A percentile compares a stretch with the other conserved stretches of the same genome.
phyloP scores from a whole-genome alignment of 2,888 invertebrate genomes.

The Lochmaea crataegi region DNA sequence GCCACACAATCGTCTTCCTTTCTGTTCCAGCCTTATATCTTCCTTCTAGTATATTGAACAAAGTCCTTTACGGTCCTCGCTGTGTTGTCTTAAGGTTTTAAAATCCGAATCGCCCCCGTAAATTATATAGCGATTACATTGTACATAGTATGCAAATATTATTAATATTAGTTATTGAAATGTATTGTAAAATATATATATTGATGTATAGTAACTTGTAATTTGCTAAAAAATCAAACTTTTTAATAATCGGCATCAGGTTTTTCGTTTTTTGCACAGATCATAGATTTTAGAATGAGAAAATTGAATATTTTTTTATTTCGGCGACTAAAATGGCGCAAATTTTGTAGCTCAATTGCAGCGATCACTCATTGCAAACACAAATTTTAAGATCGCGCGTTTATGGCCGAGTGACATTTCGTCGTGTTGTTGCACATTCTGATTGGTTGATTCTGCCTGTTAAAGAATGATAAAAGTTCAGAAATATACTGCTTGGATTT shows the following conservation, averaged over 20 bases:
- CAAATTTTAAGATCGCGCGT: too few species aligned
- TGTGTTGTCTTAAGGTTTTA: background rate
- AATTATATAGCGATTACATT: conserved; percentile 30
- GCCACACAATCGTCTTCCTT: too few species aligned
- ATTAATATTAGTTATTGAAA: conserved; percentile 25
- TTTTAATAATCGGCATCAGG: conserved; percentile 18
- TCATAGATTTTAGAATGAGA: background rate
- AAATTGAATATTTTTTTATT: background rate
- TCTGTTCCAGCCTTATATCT: background rate
- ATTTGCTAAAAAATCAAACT: conserved; percentile 33
- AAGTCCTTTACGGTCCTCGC: background rate
- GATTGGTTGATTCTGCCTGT: too few species aligned
- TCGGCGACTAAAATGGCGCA: background rate
- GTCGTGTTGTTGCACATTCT: too few species aligned
- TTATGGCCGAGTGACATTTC: background rate
- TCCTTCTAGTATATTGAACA: background rate
- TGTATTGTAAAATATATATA: conserved; percentile 34
- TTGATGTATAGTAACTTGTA: conserved; percentile 31
- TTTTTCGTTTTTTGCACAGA: conserved; percentile 21
- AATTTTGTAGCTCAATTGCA: too few species aligned
- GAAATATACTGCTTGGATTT: too few species aligned
- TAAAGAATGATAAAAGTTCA: too few species aligned
- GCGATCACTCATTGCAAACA: too few species aligned
- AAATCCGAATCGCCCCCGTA: background rate
- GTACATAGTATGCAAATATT: conserved; percentile 32